Conservation (phyloP, 2,113 vertebrate species). For the Pedionomus torquatus region DNA sequence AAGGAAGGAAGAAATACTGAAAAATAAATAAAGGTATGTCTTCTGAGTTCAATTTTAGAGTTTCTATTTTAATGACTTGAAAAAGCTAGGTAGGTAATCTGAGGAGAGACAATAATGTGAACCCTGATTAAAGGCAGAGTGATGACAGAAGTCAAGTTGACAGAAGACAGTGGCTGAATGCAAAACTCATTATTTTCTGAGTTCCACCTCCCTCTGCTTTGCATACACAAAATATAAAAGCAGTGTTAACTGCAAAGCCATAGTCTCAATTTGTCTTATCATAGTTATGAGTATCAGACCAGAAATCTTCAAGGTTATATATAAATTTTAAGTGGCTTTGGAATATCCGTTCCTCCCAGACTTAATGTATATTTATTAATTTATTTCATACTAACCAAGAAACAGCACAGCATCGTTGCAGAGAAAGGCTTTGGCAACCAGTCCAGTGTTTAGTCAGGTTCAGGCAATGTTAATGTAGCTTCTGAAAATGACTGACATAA, state of each 20-base stretch:
- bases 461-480: not conserved
- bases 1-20: not conserved
- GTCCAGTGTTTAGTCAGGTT: not conserved
- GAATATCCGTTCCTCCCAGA: not conserved
- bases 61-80: constrained; percentile 5
- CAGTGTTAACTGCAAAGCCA: not conserved
- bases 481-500: not conserved
- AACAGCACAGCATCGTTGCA: not conserved
- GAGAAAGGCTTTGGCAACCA: not conserved
- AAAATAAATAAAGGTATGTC: not conserved
- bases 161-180: not conserved
- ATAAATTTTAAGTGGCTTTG: not conserved
- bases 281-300: not conserved
- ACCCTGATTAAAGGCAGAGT: not conserved
- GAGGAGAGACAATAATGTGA: not conserved
- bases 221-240: not conserved
- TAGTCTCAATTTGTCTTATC: not conserved
- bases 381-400: not conserved
- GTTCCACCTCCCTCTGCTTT: not conserved
- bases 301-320: not conserved
- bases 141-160: not conserved
- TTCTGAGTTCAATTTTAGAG: not conserved
- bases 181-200: not conserved
- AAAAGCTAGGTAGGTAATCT: not conserved
- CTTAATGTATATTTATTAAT: not conserved